Base-by-base conservation (phyloP, 2,113 vertebrate species). In the Neolamprologus caudopunctatus region DNA sequence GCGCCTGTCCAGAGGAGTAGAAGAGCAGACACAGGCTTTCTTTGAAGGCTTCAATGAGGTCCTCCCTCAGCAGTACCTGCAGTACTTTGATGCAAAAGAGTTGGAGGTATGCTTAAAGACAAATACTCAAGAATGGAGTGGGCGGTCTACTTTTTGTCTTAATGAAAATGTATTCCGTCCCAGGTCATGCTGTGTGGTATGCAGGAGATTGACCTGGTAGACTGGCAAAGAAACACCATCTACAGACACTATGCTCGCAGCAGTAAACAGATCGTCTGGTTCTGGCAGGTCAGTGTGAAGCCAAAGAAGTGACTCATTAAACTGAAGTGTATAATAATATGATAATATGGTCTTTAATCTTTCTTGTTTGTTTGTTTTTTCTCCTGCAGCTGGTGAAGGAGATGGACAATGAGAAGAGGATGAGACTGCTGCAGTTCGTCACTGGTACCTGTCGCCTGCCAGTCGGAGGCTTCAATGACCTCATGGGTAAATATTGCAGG, bases 41-140 rank as follows among this genome's bases (percentile, higher is more conserved):
- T 98, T 99, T 87, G 99, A 99, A 91, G 99, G 99, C 83, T 99
- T 99, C 94, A 99, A 99, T 84, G 99, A 99, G 95, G 98, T 99
- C 85, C 97, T 99, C 80, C 98, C 99, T 24, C 98, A 99, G 90
- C 98, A 99, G 82, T 99, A 99, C 94, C 95, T 99, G 91, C 99
- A 99, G 73, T 99, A 99, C 92, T 99, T 99, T 93, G 99, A 99
- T 93, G 99, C 98, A 42, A 99, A 99, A 96, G 99, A 99, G 87
- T 95, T 99, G 51, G 99, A 99, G 97, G 99, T 99, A 95, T 2
- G 55, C 8, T 80, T 21, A 50, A 24, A 63, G 45, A 68, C 8
- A 5, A 53, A 73, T 33, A 19, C 10, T 51, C 26, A 31, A 78
- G 73, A 78, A 78, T 33, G 73, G 45, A 31, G 7, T 24, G 21